A percentile compares a stretch with the other conserved stretches of the same genome.
These are phyloP conservation scores for Ophioninae sp. DNA, from an alignment of 2,888 invertebrate species.

Conservation along the genomic window DNA sequence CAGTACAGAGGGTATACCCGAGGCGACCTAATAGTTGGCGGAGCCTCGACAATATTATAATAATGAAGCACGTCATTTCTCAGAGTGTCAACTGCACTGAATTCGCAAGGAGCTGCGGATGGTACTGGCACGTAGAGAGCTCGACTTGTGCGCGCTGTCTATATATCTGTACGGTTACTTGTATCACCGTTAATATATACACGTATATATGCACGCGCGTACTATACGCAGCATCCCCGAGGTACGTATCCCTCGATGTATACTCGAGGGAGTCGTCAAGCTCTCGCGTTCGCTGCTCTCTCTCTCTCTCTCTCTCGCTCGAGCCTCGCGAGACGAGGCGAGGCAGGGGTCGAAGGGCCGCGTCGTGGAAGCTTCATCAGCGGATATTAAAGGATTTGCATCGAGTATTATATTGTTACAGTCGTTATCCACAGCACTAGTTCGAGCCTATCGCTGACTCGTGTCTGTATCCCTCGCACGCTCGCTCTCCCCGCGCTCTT, in stretches of 20 bases:
- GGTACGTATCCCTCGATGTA: slow-evolving; percentile 65
- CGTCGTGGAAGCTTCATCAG: slow-evolving; percentile 76
- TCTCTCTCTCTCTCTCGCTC: slow-evolving; percentile 6
- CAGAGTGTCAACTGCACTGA: slow-evolving; percentile 80
- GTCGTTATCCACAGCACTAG: slow-evolving; percentile 69
- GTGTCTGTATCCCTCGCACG: slow-evolving; percentile 3
- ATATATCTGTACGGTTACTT: slow-evolving; percentile 42
- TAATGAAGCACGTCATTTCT: slow-evolving; percentile 79
- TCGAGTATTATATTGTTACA: slow-evolving; percentile 79
- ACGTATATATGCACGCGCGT: slow-evolving; percentile 25
- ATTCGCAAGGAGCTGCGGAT: slow-evolving; percentile 72
- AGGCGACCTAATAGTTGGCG: slow-evolving; percentile 62
- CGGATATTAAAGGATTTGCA: slow-evolving; percentile 81
- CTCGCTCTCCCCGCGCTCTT: background rate
- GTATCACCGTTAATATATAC: slow-evolving; percentile 30
- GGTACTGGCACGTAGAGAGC: slow-evolving; percentile 73
- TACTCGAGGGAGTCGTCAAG: slow-evolving; percentile 77
- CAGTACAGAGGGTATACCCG: slow-evolving; percentile 25
- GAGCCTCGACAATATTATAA: slow-evolving; percentile 73
- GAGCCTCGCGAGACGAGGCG: slow-evolving; percentile 5
- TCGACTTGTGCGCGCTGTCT: background rate
- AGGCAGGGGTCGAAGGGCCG: slow-evolving; percentile 69
- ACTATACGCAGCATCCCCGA: slow-evolving; percentile 54
- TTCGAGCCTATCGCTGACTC: slow-evolving; percentile 42
- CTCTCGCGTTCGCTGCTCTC: slow-evolving; percentile 33